Base-by-base conservation (phyloP, 2,888 invertebrate species). In the Melinopterus prodromus region DNA sequence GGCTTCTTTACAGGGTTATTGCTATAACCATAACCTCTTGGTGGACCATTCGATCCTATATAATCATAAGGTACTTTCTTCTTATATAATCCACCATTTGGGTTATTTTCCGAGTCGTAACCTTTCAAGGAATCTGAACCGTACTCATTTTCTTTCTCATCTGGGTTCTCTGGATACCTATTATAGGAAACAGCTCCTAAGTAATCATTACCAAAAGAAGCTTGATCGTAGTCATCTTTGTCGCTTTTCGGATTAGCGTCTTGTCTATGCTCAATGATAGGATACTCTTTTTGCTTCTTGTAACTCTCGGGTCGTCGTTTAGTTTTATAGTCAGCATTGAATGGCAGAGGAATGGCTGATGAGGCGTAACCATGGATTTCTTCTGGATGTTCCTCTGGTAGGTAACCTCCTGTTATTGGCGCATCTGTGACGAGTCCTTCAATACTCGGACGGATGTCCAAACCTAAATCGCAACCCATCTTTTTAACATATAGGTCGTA, bases 401-500 rank as follows among this genome's bases (percentile, higher is more conserved):
- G 35, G 16, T 71, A 26, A 16, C 16, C 7, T 71, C 36, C 37
- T 26, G 74, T 26, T n/a, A n/a, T n/a, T 36, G 35, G 26, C 9
- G 26, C n/a, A 26, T 74, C 35, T 6, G 74, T 74, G 16, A n/a
- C 26, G n/a, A 76, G 71, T 12, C 69, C 76, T 16, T 76, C 71
- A n/a, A 76, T 6, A 16, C 71, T 69, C 3, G 81, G 80, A 79
- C 71, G 70, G 71, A 35, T 75, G 38, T 82, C 80, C 16, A 88
- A 84, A 14, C 89, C 88, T 70, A 90, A 80, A 79, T 88, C 88
- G 82, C 92, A 92, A 82, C 91, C 91, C 69, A 88, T 78, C 84
- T 90, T 91, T 85, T 92, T 92, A 71, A 91, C 88, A 85, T 92
- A 93, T 77, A 93, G 88, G 87, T 93, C 93, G 86, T 91, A 93